phyloP scores from a whole-genome alignment of 1,140 invertebrate genomes.

The Caenorhabditis brenneri region DNA sequence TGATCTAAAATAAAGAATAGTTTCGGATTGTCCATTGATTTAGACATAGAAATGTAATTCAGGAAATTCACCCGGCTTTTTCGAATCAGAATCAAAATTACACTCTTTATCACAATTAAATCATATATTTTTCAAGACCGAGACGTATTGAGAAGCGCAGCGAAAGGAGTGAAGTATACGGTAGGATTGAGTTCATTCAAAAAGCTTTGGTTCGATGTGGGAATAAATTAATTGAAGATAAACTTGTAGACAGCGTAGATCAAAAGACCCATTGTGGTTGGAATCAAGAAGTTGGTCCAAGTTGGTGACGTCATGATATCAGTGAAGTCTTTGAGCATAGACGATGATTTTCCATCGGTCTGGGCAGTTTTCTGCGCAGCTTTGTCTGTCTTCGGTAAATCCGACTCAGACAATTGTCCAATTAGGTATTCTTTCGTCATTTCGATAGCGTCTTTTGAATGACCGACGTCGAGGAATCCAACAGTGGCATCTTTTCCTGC shows the following conservation, averaged over 20 bases:
- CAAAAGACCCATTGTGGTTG: slow-evolving; percentile 62
- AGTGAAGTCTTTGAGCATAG: neutral
- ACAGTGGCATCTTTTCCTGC: slow-evolving; percentile 79
- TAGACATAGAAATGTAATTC: too few species aligned
- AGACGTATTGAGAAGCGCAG: neutral
- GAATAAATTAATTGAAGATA: neutral
- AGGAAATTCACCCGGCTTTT: too few species aligned
- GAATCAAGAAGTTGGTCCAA: slow-evolving; percentile 70
- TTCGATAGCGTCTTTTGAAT: slow-evolving; percentile 90
- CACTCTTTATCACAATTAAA: neutral
- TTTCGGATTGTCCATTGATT: too few species aligned
- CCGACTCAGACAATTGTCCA: slow-evolving; percentile 78
- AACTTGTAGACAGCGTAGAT: slow-evolving; percentile 64
- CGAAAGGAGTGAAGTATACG: too few species aligned
- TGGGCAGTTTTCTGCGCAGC: neutral
- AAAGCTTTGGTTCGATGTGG: neutral
- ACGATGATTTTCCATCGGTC: neutral
- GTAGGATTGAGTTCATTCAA: neutral
- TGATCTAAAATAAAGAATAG: neutral
- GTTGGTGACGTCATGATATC: slow-evolving; percentile 55
- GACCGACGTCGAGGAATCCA: slow-evolving; percentile 91
- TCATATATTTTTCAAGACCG: neutral
- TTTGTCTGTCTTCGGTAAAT: neutral
- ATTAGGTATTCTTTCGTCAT: slow-evolving; percentile 90
- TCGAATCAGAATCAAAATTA: too few species aligned